Percentiles rank a stretch among this genome's conserved stretches.
These are phyloP conservation scores for Ammodytes marinus DNA, from an alignment of 2,113 vertebrate genomes.

Conservation along the genomic window DNA sequence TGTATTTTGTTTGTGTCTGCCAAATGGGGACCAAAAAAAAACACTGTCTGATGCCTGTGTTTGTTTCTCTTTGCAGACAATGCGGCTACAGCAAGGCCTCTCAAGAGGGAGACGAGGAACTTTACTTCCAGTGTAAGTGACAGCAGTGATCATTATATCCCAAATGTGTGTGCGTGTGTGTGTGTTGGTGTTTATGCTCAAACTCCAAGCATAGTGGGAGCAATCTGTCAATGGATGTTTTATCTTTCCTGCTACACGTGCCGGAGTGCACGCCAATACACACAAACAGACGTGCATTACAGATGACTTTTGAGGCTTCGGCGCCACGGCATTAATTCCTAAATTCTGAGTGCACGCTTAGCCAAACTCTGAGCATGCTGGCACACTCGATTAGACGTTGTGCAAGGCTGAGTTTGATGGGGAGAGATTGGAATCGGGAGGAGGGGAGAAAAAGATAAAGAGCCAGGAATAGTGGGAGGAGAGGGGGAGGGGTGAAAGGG, in stretches of 20 bases:
- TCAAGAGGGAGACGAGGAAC: conserved; percentile 93
- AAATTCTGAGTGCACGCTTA: conserved; percentile 59
- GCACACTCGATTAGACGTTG: conserved; percentile 55
- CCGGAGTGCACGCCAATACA: conserved; percentile 11
- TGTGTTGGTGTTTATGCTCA: conserved; percentile 7
- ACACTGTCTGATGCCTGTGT: conserved; percentile 44
- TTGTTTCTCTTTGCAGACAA: conserved; percentile 83
- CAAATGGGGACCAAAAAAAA: conserved; percentile 10
- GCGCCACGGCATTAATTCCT: conserved; percentile 62
- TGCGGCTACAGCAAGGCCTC: conserved; percentile 94
- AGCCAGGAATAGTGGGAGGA: conserved; percentile 9
- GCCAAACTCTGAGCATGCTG: conserved; percentile 42
- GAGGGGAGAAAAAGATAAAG: conserved; percentile 43
- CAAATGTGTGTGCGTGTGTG: not conserved
- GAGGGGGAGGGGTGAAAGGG: not conserved
- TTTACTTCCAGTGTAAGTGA: conserved; percentile 94
- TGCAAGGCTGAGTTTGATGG: conserved; percentile 38
- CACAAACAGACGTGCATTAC: not conserved
- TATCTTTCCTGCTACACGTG: conserved; percentile 2
- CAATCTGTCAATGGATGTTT: not conserved
- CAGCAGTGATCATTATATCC: not conserved
- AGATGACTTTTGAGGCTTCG: conserved; percentile 48
- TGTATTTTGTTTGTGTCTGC: conserved; percentile 34
- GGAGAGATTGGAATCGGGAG: conserved; percentile 58
- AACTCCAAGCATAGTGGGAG: not conserved